phyloP scores from a whole-genome alignment of 2,888 invertebrate genomes.

The Leptopilina drosophilae region DNA sequence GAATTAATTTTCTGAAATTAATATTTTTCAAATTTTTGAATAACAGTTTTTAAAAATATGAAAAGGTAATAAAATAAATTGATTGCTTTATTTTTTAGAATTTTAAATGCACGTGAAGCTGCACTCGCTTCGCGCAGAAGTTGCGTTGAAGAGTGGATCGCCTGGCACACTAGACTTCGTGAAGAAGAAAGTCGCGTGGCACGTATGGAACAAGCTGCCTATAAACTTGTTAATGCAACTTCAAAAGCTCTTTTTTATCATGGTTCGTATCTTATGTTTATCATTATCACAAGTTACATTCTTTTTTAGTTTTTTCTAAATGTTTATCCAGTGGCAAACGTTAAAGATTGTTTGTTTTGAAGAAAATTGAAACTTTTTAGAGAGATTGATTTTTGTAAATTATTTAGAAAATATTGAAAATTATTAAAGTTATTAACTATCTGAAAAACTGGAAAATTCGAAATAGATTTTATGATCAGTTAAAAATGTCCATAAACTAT shows the following conservation, averaged over 20 bases:
- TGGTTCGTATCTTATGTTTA: slow-evolving; percentile 61
- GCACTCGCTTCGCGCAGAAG: slow-evolving; percentile 73
- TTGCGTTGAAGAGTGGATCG: slow-evolving; percentile 75
- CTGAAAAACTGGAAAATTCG: too few species aligned
- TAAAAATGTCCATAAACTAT: too few species aligned
- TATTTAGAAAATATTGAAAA: too few species aligned
- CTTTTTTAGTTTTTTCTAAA: too few species aligned
- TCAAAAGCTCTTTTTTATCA: slow-evolving; percentile 72
- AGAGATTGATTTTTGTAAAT: too few species aligned
- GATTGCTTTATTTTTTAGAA: slow-evolving; percentile 60
- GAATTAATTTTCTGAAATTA: background rate
- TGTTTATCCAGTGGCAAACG: too few species aligned
- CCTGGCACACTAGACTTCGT: slow-evolving; percentile 74
- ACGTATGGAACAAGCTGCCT: slow-evolving; percentile 74
- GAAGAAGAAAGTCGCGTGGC: slow-evolving; percentile 74
- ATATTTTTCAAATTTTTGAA: background rate
- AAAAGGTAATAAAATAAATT: background rate
- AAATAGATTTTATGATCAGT: too few species aligned
- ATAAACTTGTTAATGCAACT: slow-evolving; percentile 73
- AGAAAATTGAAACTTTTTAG: too few species aligned
- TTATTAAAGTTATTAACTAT: too few species aligned
- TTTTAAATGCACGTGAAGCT: slow-evolving; percentile 74
- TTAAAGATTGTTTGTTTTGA: too few species aligned
- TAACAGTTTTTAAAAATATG: background rate
- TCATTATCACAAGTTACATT: too few species aligned